These are phyloP conservation scores for Glomeris marginata DNA, from an alignment of 2,888 invertebrate genomes.

Conservation along the genomic window DNA sequence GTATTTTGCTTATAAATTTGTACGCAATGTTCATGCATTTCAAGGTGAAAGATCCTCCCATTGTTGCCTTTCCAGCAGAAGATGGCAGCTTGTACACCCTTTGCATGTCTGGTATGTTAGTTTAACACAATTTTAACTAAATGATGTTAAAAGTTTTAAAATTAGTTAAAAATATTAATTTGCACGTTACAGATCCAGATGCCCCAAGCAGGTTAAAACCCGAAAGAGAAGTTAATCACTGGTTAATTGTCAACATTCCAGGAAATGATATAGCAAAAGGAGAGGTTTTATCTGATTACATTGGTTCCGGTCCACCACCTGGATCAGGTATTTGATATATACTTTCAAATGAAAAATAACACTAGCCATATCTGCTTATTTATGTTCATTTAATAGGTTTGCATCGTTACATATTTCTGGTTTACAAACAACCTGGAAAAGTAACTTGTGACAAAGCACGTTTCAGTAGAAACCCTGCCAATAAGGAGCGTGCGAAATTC, in stretches of 20 bases:
- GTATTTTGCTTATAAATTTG: too few species aligned
- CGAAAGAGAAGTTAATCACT: constrained; percentile 77
- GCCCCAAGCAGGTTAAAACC: constrained; percentile 72
- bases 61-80: constrained; percentile 45
- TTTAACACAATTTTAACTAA: too few species aligned
- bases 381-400: constrained; percentile 38
- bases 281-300: constrained; percentile 54
- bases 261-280: constrained; percentile 52
- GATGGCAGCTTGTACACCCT: constrained; percentile 48
- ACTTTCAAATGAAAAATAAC: too few species aligned
- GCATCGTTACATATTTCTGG: constrained; percentile 63
- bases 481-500: constrained; percentile 37
- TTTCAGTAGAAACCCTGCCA: constrained; percentile 24
- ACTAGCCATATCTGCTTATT: too few species aligned
- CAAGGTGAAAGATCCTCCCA: constrained; percentile 48
- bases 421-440: constrained; percentile 49
- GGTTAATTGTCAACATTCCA: constrained; percentile 75
- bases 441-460: constrained; percentile 28
- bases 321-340: constrained; percentile 42
- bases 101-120: constrained; percentile 55
- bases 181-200: constrained; percentile 54
- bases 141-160: background rate
- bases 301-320: constrained; percentile 68
- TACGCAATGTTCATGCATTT: background rate
- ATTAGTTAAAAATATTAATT: constrained; percentile 6